These are phyloP conservation scores for Tetragnatha versicolor DNA, from an alignment of 1,140 invertebrate species.

Conservation along the genomic window DNA sequence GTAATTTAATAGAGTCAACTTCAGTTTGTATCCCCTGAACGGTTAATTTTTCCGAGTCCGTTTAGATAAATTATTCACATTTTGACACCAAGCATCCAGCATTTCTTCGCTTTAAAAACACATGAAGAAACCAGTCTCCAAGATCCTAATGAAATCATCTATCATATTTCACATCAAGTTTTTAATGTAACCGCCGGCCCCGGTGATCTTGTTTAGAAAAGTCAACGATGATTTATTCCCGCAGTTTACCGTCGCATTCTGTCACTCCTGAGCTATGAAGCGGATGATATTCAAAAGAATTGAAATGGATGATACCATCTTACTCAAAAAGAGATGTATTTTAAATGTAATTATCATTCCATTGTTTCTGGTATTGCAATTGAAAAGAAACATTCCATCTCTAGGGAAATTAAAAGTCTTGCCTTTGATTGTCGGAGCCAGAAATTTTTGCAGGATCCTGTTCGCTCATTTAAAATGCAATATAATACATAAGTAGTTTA, in stretches of 20 bases:
- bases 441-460: no score
- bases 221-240: background rate
- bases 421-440: no score
- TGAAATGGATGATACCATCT: background rate
- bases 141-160: conserved; percentile 14
- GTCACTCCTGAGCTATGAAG: background rate
- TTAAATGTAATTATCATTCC: background rate
- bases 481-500: no score
- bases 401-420: no score
- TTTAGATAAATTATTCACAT: no score
- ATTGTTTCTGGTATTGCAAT: conserved; percentile 13
- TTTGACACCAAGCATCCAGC: no score
- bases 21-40: no score
- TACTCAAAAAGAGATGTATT: background rate
- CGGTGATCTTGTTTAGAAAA: background rate
- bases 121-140: background rate
- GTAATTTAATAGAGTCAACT: no score
- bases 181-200: background rate
- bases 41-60: no score
- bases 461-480: no score
- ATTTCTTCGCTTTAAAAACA: background rate
- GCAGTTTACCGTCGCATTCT: background rate
- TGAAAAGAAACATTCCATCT: no score
- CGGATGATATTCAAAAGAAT: background rate
- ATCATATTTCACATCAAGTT: background rate